These are phyloP conservation scores for Miichthys miiuy DNA, from an alignment of 2,797 vertebrate species.

Conservation along the genomic window DNA sequence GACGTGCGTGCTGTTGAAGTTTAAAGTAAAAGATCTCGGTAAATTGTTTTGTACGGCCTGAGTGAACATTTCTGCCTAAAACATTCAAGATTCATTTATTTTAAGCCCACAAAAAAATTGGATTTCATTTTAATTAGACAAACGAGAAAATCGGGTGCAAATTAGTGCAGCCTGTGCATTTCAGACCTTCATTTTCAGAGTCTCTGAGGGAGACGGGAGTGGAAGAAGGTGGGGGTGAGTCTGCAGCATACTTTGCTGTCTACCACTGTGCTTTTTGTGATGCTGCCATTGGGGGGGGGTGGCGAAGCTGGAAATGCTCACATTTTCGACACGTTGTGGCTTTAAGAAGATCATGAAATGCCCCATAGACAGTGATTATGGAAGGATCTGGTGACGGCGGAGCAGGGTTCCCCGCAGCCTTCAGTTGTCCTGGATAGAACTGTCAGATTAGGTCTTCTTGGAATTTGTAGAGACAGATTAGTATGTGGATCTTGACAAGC, in stretches of 20 bases:
- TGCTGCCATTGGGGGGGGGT: neutral
- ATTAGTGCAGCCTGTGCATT: neutral
- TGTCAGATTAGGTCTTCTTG: neutral
- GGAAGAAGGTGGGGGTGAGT: too few relatives aligned
- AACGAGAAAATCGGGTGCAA: neutral
- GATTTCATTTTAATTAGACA: too few relatives aligned
- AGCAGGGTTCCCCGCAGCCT: neutral
- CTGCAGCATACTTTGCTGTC: neutral
- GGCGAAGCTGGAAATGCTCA: neutral
- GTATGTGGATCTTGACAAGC: neutral
- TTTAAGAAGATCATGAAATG: neutral
- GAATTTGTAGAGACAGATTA: neutral
- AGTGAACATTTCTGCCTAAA: neutral
- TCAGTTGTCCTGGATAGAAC: neutral
- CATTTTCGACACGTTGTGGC: neutral
- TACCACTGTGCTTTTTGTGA: neutral
- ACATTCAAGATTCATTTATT: neutral
- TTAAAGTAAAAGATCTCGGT: too few relatives aligned
- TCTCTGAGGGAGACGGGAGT: neutral
- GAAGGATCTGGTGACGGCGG: neutral
- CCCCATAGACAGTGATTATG: neutral
- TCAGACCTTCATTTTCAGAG: neutral
- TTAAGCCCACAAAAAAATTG: too few relatives aligned
- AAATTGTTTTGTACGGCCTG: too few relatives aligned
- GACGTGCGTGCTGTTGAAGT: neutral